These are phyloP conservation scores for Ametastegia equiseti DNA, from an alignment of 2,888 invertebrate genomes.

Conservation along the genomic window DNA sequence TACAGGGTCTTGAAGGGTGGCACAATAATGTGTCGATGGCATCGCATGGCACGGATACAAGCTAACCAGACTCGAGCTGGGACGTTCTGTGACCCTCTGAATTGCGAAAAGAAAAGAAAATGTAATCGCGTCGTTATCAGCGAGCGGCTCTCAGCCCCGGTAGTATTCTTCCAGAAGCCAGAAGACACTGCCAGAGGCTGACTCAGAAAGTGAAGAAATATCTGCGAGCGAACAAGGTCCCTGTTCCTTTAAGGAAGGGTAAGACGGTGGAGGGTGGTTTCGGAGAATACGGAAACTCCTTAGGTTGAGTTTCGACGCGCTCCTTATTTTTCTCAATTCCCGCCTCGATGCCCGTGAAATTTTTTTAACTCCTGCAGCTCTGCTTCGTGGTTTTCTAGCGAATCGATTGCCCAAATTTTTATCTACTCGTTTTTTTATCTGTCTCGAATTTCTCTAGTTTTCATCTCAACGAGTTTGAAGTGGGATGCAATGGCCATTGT, in stretches of 20 bases:
- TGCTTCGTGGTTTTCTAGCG: constrained; percentile 26
- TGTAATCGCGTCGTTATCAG: constrained; percentile 41
- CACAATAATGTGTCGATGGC: constrained; percentile 20
- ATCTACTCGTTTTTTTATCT: background rate
- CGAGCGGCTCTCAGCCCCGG: constrained; percentile 9
- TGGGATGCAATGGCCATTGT: too few species aligned
- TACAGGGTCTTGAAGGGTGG: background rate
- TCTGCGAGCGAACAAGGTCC: constrained; percentile 22
- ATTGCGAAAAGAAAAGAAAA: constrained; percentile 31
- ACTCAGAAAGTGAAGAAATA: constrained; percentile 20
- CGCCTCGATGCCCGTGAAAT: constrained; percentile 13
- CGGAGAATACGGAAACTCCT: constrained; percentile 17
- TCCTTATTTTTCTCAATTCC: constrained; percentile 40
- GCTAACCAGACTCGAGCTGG: background rate
- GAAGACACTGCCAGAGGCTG: constrained; percentile 29
- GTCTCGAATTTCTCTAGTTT: background rate
- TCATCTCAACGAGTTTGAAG: background rate
- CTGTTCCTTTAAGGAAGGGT: background rate
- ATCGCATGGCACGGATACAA: background rate
- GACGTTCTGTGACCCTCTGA: constrained; percentile 20
- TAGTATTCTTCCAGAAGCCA: constrained; percentile 26
- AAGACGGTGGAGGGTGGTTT: constrained; percentile 40
- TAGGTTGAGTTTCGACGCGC: constrained; percentile 17
- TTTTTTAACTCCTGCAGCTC: background rate
- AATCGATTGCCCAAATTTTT: constrained; percentile 18